phyloP scores from a whole-genome alignment of 1,140 invertebrate species.

The Agrilus planipennis region DNA sequence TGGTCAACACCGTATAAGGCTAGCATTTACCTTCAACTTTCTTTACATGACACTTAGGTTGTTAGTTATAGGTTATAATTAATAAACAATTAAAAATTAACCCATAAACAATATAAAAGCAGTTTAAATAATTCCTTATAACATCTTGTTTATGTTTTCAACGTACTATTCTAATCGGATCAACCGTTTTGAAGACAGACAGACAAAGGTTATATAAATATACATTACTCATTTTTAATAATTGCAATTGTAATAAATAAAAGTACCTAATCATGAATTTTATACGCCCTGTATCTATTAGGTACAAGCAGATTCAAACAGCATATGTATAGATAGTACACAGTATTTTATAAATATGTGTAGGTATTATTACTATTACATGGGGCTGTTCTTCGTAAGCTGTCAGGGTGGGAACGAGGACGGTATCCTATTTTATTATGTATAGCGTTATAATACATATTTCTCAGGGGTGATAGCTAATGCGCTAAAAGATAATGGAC shows the following conservation, averaged over 20 bases:
- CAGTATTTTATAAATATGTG: too few species aligned
- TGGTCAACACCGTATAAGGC: background rate
- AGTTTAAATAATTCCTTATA: background rate
- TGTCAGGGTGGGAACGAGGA: too few species aligned
- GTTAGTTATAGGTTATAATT: too few species aligned
- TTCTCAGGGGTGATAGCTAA: slow-evolving; percentile 24
- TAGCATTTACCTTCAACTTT: too few species aligned
- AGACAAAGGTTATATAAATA: background rate
- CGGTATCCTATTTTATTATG: slow-evolving; percentile 20
- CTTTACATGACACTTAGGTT: too few species aligned
- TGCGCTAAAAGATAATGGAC: slow-evolving; percentile 25
- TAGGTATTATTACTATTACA: too few species aligned
- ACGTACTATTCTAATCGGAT: background rate
- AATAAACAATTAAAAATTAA: background rate
- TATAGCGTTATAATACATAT: slow-evolving; percentile 27
- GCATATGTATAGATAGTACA: too few species aligned
- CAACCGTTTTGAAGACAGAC: too few species aligned
- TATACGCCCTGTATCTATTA: background rate
- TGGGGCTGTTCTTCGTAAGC: too few species aligned
- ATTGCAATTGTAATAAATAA: background rate
- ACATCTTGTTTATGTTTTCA: background rate
- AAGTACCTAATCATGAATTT: background rate
- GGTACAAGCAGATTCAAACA: too few species aligned
- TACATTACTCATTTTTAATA: background rate
- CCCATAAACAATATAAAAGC: background rate